Conservation (phyloP, 2,888 invertebrate genomes). For the Hololepta plana region DNA sequence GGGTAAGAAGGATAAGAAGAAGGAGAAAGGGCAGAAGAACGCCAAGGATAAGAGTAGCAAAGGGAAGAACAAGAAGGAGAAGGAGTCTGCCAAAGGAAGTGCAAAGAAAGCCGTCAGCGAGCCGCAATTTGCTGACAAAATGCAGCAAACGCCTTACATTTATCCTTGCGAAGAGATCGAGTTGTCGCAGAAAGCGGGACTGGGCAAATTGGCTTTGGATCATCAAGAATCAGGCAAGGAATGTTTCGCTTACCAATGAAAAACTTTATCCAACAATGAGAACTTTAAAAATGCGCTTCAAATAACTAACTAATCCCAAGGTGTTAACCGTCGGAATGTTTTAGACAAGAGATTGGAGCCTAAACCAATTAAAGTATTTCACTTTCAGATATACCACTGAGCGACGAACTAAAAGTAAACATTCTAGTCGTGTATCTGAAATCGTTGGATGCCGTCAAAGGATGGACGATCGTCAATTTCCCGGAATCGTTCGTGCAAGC, state of each 20-base stretch:
- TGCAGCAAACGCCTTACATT: slow-evolving; percentile 39
- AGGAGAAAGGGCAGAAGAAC: neutral
- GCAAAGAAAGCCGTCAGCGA: slow-evolving; percentile 2
- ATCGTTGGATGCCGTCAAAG: slow-evolving; percentile 26
- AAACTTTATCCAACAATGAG: too few relatives aligned
- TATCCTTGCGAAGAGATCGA: slow-evolving; percentile 35
- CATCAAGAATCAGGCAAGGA: slow-evolving; percentile 32
- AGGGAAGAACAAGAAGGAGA: slow-evolving; percentile 8
- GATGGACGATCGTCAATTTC: slow-evolving; percentile 43
- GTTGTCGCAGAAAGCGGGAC: slow-evolving; percentile 29
- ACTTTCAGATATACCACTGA: too few relatives aligned
- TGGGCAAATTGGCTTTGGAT: slow-evolving; percentile 37
- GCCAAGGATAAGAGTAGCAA: slow-evolving; percentile 7
- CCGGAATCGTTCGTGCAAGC: slow-evolving; percentile 38
- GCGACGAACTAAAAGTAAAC: slow-evolving; percentile 33
- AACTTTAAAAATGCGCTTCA: too few relatives aligned
- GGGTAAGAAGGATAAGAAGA: slow-evolving; percentile 6
- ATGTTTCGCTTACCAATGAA: too few relatives aligned
- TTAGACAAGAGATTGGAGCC: too few relatives aligned
- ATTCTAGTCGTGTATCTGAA: slow-evolving; percentile 41
- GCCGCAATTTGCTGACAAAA: too few relatives aligned
- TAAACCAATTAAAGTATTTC: too few relatives aligned
- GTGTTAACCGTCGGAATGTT: too few relatives aligned
- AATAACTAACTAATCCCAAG: too few relatives aligned
- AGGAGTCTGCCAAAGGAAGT: slow-evolving; percentile 4